Conservation (phyloP, 64 coral and sea anemone species). For the Acropora tenuis region DNA sequence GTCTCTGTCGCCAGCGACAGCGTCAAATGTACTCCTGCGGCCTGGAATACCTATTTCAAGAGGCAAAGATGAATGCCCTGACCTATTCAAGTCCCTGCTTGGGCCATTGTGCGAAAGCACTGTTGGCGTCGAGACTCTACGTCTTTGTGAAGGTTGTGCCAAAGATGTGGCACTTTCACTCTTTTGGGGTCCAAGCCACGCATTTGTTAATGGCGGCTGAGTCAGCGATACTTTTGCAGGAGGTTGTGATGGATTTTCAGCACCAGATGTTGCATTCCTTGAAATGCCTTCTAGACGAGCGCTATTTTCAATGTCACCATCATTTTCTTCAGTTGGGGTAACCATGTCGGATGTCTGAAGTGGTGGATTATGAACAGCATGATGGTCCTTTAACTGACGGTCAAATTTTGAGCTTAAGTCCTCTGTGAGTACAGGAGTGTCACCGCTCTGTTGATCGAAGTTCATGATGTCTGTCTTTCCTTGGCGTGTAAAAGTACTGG, state of each 20-base stretch:
- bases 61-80: conserved; percentile 5
- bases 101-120: background rate
- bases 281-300: background rate
- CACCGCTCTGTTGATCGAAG: background rate
- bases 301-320: background rate
- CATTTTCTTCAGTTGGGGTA: background rate
- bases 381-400: background rate
- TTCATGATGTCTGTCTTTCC: background rate
- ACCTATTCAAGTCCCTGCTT: background rate
- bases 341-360: background rate
- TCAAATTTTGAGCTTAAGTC: background rate
- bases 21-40: conserved; percentile 22
- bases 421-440: conserved; percentile 29
- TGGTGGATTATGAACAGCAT: background rate
- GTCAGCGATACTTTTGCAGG: background rate
- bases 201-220: background rate
- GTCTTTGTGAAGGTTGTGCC: background rate
- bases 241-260: background rate
- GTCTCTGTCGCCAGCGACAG: conserved; percentile 21
- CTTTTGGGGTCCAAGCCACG: background rate
- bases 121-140: background rate
- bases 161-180: background rate
- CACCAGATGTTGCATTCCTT: background rate
- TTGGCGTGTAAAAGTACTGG: background rate
- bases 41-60: conserved; percentile 31